Base-by-base conservation (phyloP, 1,140 invertebrate genomes). In the Aphelenchoides besseyi region DNA sequence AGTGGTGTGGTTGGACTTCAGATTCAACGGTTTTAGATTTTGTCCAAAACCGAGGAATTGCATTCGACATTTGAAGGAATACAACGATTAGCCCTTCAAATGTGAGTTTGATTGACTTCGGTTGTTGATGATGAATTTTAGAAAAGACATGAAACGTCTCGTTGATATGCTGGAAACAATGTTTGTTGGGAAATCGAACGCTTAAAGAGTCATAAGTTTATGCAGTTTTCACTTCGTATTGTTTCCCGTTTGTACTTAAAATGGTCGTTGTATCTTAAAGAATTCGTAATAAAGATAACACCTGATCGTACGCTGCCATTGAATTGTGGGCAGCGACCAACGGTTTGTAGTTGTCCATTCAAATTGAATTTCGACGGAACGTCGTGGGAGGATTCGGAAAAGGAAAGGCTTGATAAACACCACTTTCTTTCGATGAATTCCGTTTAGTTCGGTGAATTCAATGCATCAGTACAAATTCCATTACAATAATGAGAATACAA, bases 21-120 rank as follows among this genome's bases (percentile, higher is more conserved):
- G 23, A 48, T 48, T 48, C 41, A 48, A 12, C 41, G 41, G 12
- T 5, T 59, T 59, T 33, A 59, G 55, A 33, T 59, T 5, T 5
- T 59, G 5, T 5, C 55, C 26, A 59, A 59, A 33, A 18, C 55
- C 55, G 55, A 59, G 23, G 55, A 59, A 33, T 33, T 59, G 55
- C 55, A 59, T 33, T 5, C 18, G 12, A 8, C 5, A 8, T 18
- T 59, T 33, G 55, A 59, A 33, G 55, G 55, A 59, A 59, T 59
- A 5, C 5, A 59, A 59, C 5, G 55, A 59, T 59, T 59, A 23
- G 55, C 55, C 26, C 18, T 59, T 8, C 55, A 59, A 59, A 59
- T 59, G 55, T 59, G 18, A 59, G 5, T 8, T 8, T 33, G 26
- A 8, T 5, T 59, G 12, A 29, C 32, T 59, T 28, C 18, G 16